Conservation (phyloP, 92 coral and sea anemone genomes). For the Muricea muricata region DNA sequence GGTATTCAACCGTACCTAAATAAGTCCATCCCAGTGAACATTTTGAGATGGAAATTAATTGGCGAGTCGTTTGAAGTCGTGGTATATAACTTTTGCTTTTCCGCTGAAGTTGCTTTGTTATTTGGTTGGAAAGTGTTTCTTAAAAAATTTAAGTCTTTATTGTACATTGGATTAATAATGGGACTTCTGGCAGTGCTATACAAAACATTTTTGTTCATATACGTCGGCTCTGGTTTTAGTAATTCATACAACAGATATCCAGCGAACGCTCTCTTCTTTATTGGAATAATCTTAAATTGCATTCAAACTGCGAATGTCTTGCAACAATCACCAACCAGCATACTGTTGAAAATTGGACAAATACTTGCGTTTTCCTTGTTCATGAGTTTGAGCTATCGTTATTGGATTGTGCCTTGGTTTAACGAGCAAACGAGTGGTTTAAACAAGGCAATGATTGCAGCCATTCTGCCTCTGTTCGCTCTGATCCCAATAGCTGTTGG, state of each 20-base stretch:
- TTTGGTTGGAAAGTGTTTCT: neutral
- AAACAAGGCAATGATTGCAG: constrained; percentile 6
- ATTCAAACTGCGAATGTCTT: no score
- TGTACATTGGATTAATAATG: neutral
- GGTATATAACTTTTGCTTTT: constrained; percentile 4
- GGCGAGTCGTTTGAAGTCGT: no score
- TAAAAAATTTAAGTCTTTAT: neutral
- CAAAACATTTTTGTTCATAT: neutral
- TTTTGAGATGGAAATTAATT: no score
- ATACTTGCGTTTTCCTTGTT: no score
- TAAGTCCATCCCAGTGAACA: no score
- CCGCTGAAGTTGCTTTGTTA: neutral
- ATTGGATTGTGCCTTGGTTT: no score
- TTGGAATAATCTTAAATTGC: no score
- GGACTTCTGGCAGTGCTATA: neutral
- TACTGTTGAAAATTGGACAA: no score
- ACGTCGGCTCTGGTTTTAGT: no score
- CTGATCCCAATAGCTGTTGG: neutral
- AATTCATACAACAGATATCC: neutral
- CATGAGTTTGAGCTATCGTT: no score
- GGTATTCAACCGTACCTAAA: no score
- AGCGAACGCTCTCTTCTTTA: neutral
- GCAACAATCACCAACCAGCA: no score
- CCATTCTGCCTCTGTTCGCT: neutral
- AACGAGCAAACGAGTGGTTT: neutral